Conservation (phyloP, 1,140 invertebrate genomes). For the Penaeus chinensis region DNA sequence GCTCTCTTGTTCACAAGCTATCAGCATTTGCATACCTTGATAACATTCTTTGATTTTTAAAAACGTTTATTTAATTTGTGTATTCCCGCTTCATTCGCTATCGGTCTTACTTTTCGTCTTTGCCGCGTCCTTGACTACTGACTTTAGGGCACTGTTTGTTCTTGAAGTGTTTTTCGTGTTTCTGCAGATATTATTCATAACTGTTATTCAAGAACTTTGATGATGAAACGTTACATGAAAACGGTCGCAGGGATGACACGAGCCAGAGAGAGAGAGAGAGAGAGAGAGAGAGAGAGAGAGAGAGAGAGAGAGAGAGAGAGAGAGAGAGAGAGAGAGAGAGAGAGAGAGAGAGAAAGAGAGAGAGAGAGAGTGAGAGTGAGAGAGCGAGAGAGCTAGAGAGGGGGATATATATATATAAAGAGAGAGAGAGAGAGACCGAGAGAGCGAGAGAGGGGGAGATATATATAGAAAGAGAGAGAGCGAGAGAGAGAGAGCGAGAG, state of each 20-base stretch:
- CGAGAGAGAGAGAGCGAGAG: background rate
- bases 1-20: conserved; percentile 34
- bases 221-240: background rate
- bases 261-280: background rate
- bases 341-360: background rate
- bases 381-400: background rate
- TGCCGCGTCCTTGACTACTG: no score
- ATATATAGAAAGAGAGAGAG: background rate
- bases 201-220: no score
- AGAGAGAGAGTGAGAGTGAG: conserved; percentile 17
- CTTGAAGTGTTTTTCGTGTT: no score
- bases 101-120: no score
- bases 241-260: background rate
- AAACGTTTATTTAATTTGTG: no score
- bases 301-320: conserved; percentile 32
- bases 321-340: conserved; percentile 15
- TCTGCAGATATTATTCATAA: no score
- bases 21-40: conserved; percentile 39
- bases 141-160: no score
- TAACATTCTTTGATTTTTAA: no score
- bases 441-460: conserved; percentile 18
- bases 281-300: conserved; percentile 15
- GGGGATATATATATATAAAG: conserved; percentile 9
- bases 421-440: conserved; percentile 33
- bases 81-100: no score